Percentiles rank a stretch among this genome's conserved stretches.
Evolutionary conservation across 2,888 invertebrate genomes (phyloP).

Genomic region (Anorthoa munda): DNA sequence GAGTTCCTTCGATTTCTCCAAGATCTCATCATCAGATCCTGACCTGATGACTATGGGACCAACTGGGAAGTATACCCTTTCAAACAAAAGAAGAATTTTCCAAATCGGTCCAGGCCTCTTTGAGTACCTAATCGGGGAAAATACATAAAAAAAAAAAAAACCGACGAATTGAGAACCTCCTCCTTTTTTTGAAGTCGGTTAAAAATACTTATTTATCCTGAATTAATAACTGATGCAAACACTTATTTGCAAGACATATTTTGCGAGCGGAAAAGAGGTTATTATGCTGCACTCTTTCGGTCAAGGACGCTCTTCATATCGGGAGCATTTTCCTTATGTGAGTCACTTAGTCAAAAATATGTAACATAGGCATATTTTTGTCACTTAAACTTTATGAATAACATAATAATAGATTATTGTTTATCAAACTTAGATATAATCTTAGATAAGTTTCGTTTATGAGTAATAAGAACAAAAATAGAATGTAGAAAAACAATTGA

Average conservation of each 20-base stretch:
- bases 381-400: slow-evolving; percentile 25
- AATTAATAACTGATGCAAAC: background rate
- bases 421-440: slow-evolving; percentile 29
- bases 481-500: slow-evolving; percentile 10
- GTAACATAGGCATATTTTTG: slow-evolving; percentile 22
- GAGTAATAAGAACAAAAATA: slow-evolving; percentile 27
- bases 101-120: no score
- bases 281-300: background rate
- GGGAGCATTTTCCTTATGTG: slow-evolving; percentile 31
- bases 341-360: slow-evolving; percentile 30
- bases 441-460: background rate
- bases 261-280: background rate
- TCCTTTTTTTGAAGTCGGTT: no score
- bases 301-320: slow-evolving; percentile 2
- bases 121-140: no score
- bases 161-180: no score
- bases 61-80: no score
- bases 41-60: no score
- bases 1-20: no score
- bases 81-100: no score
- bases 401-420: slow-evolving; percentile 13
- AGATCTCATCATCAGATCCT: no score
- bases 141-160: no score
- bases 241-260: background rate
- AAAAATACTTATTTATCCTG: background rate